Evolutionary conservation across 2,888 invertebrate genomes (phyloP), one percentile per base, ranked within the genome.

Genomic region (Syrphus vitripennis): DNA sequence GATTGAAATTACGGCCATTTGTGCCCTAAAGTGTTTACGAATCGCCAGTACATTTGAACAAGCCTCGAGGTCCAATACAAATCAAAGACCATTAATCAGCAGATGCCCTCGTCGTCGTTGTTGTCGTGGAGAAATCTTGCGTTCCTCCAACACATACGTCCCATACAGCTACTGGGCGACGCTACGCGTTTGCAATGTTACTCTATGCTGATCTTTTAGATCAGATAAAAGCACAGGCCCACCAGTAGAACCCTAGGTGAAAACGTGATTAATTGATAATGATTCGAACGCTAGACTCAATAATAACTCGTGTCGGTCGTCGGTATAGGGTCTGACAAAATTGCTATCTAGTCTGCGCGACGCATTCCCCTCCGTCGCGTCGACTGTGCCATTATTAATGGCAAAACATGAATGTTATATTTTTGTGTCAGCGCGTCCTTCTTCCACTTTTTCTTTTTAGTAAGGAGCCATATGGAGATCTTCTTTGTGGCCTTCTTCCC

Each of bases 211-310:
- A 84, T 84, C 55, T 61, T 34, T 34, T 6, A 50, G 45, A 31
- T 29, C 55, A 40, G 82, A 82, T 82, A 77, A 61, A 29, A 65
- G 31, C 48, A 45, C 65, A 26, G 72, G 77, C 55, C 57, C 71
- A 65, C 67, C 45, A 45, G 55, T 55, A 74, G 59, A 70, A 53
- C 84, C 71, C 76, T 84, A 84, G 84, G 84, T 84, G 84, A 76
- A 84, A 84, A 84, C 71, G 84, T 84, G 84, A 84, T 84, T 84
- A 84, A 84, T 84, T 84, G 84, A 84, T 84, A 84, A 84, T 84
- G 81, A 77, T 77, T 81, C 61, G 76, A 67, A 76, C 53, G 37
- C 48, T 75, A 65, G 81, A 57, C 80, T 76, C n/a, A n/a, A 76
- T 83, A 70, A 83, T 75, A 80, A 61, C 61, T 61, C 24, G 40